A percentile compares a stretch with the other conserved stretches of the same genome.
These are phyloP conservation scores for Scomber japonicus DNA, from an alignment of 2,113 vertebrate genomes.

Conservation along the genomic window DNA sequence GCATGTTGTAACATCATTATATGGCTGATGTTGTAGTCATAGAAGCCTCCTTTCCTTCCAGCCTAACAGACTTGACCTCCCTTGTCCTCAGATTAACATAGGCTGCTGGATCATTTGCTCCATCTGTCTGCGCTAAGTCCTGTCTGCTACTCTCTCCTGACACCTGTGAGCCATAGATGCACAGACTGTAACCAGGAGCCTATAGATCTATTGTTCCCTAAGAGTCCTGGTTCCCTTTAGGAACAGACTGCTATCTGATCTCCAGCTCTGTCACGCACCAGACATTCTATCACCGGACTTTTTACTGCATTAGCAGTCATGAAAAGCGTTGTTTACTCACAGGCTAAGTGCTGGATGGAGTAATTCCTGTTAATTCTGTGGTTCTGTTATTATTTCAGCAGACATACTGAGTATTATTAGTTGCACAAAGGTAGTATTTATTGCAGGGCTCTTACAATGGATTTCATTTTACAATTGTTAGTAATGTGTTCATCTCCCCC, in stretches of 20 bases:
- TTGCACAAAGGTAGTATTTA: background rate
- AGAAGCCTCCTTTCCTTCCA: conserved; percentile 18
- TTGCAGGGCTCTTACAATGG: background rate
- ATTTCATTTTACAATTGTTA: background rate
- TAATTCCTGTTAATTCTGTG: background rate
- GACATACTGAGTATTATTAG: no score
- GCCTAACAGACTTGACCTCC: conserved; percentile 11
- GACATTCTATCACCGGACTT: conserved; percentile 25
- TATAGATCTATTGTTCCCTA: conserved; percentile 39
- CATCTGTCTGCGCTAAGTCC: conserved; percentile 12
- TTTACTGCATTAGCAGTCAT: background rate
- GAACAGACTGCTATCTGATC: conserved; percentile 46
- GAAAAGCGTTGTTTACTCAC: background rate
- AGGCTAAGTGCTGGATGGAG: background rate
- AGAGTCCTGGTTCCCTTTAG: conserved; percentile 2
- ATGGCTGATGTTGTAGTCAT: background rate
- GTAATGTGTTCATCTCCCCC: background rate
- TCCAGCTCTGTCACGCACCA: conserved; percentile 45
- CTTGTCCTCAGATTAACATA: conserved; percentile 31
- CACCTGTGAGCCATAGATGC: conserved; percentile 36
- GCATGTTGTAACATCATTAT: background rate
- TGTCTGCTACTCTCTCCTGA: conserved; percentile 14
- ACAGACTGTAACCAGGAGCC: conserved; percentile 20
- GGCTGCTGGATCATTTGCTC: conserved; percentile 43
- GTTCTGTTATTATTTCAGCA: background rate